Conservation (phyloP, 2,888 invertebrate genomes). For the Cheilosia soror region DNA sequence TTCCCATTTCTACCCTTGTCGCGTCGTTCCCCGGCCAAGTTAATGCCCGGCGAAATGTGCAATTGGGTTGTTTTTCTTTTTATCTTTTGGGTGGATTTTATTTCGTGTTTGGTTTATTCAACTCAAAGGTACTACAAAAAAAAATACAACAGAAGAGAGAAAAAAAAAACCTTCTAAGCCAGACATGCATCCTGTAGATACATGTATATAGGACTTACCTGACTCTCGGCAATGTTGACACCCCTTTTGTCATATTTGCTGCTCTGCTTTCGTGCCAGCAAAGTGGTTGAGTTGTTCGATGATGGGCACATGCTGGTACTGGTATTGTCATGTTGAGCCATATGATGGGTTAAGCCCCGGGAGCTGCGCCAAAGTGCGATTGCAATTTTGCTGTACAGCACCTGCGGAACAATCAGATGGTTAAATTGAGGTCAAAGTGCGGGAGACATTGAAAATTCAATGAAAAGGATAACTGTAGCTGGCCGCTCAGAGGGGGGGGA, state of each 20-base stretch:
- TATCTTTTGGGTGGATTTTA: neutral
- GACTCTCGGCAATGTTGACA: slow-evolving; percentile 83
- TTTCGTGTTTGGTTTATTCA: slow-evolving; percentile 26
- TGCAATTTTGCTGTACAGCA: slow-evolving; percentile 93
- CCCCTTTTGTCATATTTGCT: slow-evolving; percentile 84
- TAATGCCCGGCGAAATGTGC: slow-evolving; percentile 25
- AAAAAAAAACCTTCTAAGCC: neutral
- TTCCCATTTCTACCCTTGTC: too few relatives aligned
- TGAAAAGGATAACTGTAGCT: slow-evolving; percentile 28
- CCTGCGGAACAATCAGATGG: slow-evolving; percentile 82
- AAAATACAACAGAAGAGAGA: neutral
- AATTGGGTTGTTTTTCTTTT: slow-evolving; percentile 22
- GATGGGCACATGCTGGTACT: slow-evolving; percentile 80
- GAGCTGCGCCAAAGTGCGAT: slow-evolving; percentile 93
- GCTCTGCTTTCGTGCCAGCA: slow-evolving; percentile 83
- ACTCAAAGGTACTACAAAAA: slow-evolving; percentile 23
- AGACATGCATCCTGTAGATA: neutral
- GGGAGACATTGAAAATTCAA: slow-evolving; percentile 41
- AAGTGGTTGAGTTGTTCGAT: slow-evolving; percentile 77
- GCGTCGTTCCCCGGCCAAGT: neutral
- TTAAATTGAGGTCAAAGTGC: slow-evolving; percentile 10
- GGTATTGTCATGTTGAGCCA: slow-evolving; percentile 81
- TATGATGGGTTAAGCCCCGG: slow-evolving; percentile 86
- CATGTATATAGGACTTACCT: slow-evolving; percentile 79
- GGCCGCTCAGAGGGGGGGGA: neutral